Evolutionary conservation across 2,797 vertebrate species (phyloP), one percentile per base, ranked within the genome.

Genomic region (Chloroceryle amazona): DNA sequence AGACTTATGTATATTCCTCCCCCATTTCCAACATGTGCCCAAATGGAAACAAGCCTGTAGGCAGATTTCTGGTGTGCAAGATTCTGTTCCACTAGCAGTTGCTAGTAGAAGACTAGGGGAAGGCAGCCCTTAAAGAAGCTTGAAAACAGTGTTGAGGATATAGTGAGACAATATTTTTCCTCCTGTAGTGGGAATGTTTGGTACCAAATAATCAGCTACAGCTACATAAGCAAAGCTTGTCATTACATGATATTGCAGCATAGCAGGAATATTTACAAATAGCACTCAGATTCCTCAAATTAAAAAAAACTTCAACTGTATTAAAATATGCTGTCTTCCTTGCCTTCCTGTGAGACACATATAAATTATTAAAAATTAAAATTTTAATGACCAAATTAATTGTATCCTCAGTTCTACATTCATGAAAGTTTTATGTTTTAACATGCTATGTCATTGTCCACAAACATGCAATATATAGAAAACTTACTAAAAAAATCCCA

Each of bases 11-110:
- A 29, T n/a, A 10, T 73, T 68, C 8, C 8, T 29, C 33, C 11
- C 1, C 9, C 21, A 6, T 31, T 49, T 20, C 10, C n/a, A 76
- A 11, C 18, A 74, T 0, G 0, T 5, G 7, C 23, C 25, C 13
- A 6, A 31, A 31, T 8, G 3, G 16, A 75, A 61, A 13, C 37
- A 54, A 37, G 17, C 3, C 18, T 47, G 9, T 17, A 88, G 8
- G 31, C 20, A 75, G 26, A 41, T 20, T 66, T 66, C 62, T 63
- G 19, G 2, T 6, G 8, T 18, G 20, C 10, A 28, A 52, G 35
- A 16, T n/a, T 5, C 22, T 73, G 19, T 3, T 80, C 10, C 20
- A 5, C n/a, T 75, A 4, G 37, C 12, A 61, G 33, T 14, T 75
- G 21, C 18, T 68, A 19, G 14, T 15, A 75, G 37, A 86, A 55